Evolutionary conservation across 2,888 invertebrate species (phyloP).

Genomic region (Metellina segmentata): DNA sequence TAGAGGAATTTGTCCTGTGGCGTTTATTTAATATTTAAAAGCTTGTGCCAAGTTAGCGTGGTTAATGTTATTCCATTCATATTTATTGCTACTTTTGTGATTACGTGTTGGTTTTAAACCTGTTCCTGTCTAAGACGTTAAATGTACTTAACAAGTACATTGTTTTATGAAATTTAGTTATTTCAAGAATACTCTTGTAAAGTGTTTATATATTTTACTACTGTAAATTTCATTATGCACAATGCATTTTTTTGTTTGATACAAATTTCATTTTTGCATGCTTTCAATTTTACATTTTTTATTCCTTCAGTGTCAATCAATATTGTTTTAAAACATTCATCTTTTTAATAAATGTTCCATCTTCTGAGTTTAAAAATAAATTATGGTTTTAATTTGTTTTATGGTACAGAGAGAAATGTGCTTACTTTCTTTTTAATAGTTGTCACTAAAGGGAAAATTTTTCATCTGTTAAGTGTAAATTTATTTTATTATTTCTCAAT

Average conservation of each 20-base stretch:
- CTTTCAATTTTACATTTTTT: too few relatives aligned
- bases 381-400: not conserved
- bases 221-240: not conserved
- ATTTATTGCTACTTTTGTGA: slow-evolving; percentile 46
- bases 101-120: slow-evolving; percentile 13
- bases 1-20: slow-evolving; percentile 8
- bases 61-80: slow-evolving; percentile 35
- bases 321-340: not conserved
- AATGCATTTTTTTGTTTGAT: not conserved
- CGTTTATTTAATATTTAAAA: slow-evolving; percentile 49
- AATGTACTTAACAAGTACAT: slow-evolving; percentile 39
- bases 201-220: not conserved
- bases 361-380: not conserved
- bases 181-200: slow-evolving; percentile 12
- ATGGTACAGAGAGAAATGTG: not conserved
- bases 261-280: too few relatives aligned
- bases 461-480: too few relatives aligned
- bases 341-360: not conserved
- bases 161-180: not conserved
- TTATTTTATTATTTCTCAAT: too few relatives aligned
- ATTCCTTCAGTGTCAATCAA: too few relatives aligned
- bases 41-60: slow-evolving; percentile 41
- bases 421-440: too few relatives aligned
- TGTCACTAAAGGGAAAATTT: too few relatives aligned
- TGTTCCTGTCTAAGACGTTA: not conserved